These are phyloP conservation scores for Serinus canaria DNA, from an alignment of 2,113 vertebrate genomes.

Conservation along the genomic window DNA sequence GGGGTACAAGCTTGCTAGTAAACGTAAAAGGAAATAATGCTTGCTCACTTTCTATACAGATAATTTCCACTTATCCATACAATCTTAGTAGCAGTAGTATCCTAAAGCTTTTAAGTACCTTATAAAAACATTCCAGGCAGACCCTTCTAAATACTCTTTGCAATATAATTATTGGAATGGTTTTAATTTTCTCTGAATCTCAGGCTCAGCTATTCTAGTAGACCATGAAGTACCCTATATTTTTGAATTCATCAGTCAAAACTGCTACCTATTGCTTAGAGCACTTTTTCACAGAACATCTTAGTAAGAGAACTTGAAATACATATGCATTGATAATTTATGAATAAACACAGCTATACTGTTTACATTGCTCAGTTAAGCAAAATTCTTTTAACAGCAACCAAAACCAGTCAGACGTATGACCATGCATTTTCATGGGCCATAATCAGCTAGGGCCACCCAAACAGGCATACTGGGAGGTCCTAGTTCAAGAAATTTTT, in stretches of 20 bases:
- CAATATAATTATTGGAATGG: not conserved
- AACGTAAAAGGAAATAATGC: not conserved
- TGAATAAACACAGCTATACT: slow-evolving; percentile 4
- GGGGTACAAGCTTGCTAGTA: not conserved
- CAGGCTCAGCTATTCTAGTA: not conserved
- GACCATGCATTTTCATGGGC: not conserved
- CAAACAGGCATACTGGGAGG: not conserved
- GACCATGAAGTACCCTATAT: not conserved
- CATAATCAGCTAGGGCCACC: slow-evolving; percentile 4
- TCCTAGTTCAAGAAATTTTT: not conserved
- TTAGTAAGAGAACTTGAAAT: not conserved
- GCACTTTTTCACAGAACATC: not conserved
- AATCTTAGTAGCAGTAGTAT: not conserved
- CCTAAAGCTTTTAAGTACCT: not conserved
- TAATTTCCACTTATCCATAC: not conserved
- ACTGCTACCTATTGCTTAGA: not conserved
- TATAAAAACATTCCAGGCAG: not conserved
- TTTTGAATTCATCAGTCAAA: not conserved
- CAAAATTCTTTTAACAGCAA: not conserved
- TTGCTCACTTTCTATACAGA: not conserved
- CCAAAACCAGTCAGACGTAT: not conserved
- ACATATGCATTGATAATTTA: slow-evolving; percentile 19
- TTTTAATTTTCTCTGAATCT: not conserved
- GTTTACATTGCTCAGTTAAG: slow-evolving; percentile 7
- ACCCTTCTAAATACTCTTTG: not conserved